Conservation (phyloP, 2,888 invertebrate species). For the Drosophila percnosoma region DNA sequence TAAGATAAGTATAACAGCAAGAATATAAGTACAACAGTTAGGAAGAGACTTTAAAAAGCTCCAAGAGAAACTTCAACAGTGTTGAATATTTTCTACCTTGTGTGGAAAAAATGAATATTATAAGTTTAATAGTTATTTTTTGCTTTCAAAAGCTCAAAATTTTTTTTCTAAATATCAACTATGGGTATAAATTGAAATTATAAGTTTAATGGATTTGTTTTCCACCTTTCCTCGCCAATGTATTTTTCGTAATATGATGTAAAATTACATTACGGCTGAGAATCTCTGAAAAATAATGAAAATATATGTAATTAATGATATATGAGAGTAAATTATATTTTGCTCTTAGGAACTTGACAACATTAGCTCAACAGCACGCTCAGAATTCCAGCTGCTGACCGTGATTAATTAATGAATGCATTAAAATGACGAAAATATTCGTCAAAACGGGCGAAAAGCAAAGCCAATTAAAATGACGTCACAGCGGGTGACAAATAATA, state of each 20-base stretch:
- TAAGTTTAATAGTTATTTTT: no score
- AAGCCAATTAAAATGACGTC: neutral
- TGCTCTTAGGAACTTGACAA: neutral
- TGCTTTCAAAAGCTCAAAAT: no score
- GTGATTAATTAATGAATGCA: slow-evolving; percentile 5
- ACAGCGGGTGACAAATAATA: neutral
- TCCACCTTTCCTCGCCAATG: neutral
- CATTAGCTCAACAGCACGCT: neutral
- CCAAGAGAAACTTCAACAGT: neutral
- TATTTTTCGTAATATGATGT: neutral
- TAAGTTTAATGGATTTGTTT: neutral
- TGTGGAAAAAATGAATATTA: no score
- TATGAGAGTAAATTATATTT: neutral
- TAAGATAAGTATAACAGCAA: neutral
- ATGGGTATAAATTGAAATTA: neutral
- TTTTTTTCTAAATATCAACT: neutral
- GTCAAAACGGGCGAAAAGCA: neutral
- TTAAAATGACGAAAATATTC: neutral
- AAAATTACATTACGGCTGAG: no score
- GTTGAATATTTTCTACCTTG: neutral
- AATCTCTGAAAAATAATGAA: neutral
- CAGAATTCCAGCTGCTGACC: neutral
- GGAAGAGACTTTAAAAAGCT: neutral
- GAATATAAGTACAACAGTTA: neutral
- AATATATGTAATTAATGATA: neutral